These are phyloP conservation scores for Dryas iulia DNA, from an alignment of 1,140 invertebrate species.

Conservation along the genomic window DNA sequence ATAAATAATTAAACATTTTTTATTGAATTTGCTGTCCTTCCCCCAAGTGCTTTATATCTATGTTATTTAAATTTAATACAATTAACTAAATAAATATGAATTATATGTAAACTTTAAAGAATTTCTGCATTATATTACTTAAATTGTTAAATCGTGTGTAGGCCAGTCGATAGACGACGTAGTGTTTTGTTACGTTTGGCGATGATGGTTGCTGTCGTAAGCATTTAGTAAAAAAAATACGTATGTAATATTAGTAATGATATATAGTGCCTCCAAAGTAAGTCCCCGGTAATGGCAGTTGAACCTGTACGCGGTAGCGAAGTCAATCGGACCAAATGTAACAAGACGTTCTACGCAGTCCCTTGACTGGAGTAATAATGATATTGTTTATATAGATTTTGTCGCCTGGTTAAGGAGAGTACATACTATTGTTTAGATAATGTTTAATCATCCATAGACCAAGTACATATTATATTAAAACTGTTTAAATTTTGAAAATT, in stretches of 20 bases:
- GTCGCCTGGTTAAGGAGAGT: constrained; percentile 56
- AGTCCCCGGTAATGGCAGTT: background rate
- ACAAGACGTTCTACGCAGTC: constrained; percentile 40
- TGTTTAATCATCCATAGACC: constrained; percentile 40
- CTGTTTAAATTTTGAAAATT: constrained; percentile 38
- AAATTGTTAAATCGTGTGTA: constrained; percentile 75
- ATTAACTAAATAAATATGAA: constrained; percentile 75
- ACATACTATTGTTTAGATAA: constrained; percentile 36
- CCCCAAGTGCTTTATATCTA: constrained; percentile 81
- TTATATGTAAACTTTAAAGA: constrained; percentile 76
- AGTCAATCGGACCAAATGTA: constrained; percentile 46
- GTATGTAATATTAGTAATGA: background rate
- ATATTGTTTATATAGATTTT: constrained; percentile 61
- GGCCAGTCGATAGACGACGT: constrained; percentile 46
- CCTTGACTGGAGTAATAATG: constrained; percentile 43
- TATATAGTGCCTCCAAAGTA: background rate
- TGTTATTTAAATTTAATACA: constrained; percentile 80
- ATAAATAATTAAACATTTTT: constrained; percentile 79
- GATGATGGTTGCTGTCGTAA: constrained; percentile 43
- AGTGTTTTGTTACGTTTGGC: constrained; percentile 55
- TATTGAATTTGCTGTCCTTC: constrained; percentile 82
- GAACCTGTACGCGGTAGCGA: background rate
- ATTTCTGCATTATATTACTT: constrained; percentile 71
- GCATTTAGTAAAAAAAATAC: constrained; percentile 6
- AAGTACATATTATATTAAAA: constrained; percentile 33